Evolutionary conservation across 2,888 invertebrate species (phyloP).

Genomic region (Drosophila ustulata): DNA sequence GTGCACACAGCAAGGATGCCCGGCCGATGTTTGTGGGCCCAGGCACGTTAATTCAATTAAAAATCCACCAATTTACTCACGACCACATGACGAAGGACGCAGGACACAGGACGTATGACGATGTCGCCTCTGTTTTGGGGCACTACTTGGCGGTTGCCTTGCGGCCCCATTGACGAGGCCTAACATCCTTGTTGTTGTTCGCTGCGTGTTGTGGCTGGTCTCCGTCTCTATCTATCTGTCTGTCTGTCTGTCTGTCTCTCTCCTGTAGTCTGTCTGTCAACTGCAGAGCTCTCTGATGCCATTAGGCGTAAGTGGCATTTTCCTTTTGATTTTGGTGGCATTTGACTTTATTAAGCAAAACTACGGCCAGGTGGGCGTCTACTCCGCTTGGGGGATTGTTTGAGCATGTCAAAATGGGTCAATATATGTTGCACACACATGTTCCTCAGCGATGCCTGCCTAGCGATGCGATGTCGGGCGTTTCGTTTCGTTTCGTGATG

Average conservation of each 20-base stretch:
- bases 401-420: conserved; percentile 67
- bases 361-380: conserved; percentile 40
- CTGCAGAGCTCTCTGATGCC: conserved; percentile 60
- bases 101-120: not conserved
- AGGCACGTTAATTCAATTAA: conserved; percentile 69
- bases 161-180: conserved; percentile 24
- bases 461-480: conserved; percentile 11
- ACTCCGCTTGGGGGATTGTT: conserved; percentile 42
- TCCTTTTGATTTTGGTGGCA: conserved; percentile 77
- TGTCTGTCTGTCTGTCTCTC: not conserved
- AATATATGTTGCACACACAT: conserved; percentile 41
- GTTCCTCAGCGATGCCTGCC: not conserved
- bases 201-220: not conserved
- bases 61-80: conserved; percentile 61
- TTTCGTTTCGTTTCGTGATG: conserved; percentile 28
- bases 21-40: conserved; percentile 15
- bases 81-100: conserved; percentile 13
- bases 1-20: conserved; percentile 53
- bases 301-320: conserved; percentile 77
- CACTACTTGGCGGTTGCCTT: conserved; percentile 23
- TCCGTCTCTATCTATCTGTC: conserved; percentile 21
- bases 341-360: conserved; percentile 75
- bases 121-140: not conserved
- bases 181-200: conserved; percentile 22
- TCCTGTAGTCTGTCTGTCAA: conserved; percentile 38